Conservation (phyloP, 1,140 invertebrate genomes). For the Aradophagus sp. region DNA sequence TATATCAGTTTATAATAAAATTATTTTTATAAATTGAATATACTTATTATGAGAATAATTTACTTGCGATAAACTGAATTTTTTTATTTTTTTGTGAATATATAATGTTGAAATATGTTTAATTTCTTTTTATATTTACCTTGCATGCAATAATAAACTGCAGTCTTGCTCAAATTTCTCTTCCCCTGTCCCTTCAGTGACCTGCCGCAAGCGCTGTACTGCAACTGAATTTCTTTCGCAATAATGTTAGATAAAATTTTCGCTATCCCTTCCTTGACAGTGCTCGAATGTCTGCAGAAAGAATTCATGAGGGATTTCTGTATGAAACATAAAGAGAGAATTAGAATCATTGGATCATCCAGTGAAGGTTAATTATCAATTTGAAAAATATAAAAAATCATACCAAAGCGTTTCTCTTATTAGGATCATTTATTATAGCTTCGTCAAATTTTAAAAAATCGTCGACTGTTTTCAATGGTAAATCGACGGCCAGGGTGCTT, state of each 20-base stretch:
- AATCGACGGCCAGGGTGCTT: constrained; percentile 46
- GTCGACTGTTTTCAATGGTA: constrained; percentile 48
- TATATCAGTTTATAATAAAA: too few relatives aligned
- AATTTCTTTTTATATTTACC: constrained; percentile 28
- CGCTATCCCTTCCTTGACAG: constrained; percentile 49
- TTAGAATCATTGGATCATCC: too few relatives aligned
- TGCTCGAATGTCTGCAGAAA: constrained; percentile 41
- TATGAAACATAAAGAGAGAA: constrained; percentile 16
- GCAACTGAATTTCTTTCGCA: constrained; percentile 55
- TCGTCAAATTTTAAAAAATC: constrained; percentile 54
- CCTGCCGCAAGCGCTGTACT: constrained; percentile 55
- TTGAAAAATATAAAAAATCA: constrained; percentile 2
- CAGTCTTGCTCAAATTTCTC: constrained; percentile 49
- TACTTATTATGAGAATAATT: too few relatives aligned
- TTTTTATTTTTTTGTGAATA: constrained; percentile 1
- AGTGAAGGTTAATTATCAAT: not conserved
- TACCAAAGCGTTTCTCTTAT: constrained; percentile 50
- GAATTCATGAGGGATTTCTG: constrained; percentile 53
- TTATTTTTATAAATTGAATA: too few relatives aligned
- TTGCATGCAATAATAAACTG: constrained; percentile 53
- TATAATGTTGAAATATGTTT: too few relatives aligned
- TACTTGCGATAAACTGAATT: too few relatives aligned
- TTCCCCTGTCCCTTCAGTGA: constrained; percentile 52
- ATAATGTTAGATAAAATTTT: constrained; percentile 53
- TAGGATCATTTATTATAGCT: constrained; percentile 42